A percentile compares a stretch with the other conserved stretches of the same genome.
Evolutionary conservation across 1,140 invertebrate species (phyloP).

Genomic region (Drosophila tsacasi): DNA sequence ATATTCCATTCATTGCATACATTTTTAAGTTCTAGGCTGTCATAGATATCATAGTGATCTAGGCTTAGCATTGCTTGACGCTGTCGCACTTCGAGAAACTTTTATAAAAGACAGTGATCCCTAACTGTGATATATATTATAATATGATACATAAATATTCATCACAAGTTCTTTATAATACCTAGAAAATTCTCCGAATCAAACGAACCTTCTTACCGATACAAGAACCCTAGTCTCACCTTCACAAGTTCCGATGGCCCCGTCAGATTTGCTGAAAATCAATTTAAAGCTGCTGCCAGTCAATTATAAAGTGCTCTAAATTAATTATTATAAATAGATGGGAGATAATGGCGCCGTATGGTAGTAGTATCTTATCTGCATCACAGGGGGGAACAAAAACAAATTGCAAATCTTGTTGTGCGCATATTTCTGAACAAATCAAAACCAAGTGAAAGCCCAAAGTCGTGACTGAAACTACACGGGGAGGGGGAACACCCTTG

Average conservation of each 20-base stretch:
- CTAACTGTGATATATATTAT: neutral
- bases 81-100: neutral
- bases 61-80: neutral
- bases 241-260: conserved; percentile 36
- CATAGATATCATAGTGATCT: neutral
- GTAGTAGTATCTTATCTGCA: conserved; percentile 30
- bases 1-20: too few relatives aligned
- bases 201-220: neutral
- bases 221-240: conserved; percentile 8
- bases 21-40: neutral
- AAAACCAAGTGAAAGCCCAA: conserved; percentile 16
- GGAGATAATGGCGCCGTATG: neutral
- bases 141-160: too few relatives aligned
- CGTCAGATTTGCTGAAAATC: conserved; percentile 21
- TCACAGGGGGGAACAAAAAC: conserved; percentile 23
- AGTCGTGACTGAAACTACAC: conserved; percentile 11
- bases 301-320: conserved; percentile 32
- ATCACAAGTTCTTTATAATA: neutral
- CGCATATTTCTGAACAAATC: conserved; percentile 24
- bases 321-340: conserved; percentile 36
- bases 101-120: neutral
- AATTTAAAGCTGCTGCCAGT: conserved; percentile 18
- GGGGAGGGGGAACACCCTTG: conserved; percentile 17
- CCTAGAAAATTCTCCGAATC: neutral
- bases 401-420: conserved; percentile 39